Conservation (phyloP, 2,113 vertebrate species). For the Actinemys pallida region DNA sequence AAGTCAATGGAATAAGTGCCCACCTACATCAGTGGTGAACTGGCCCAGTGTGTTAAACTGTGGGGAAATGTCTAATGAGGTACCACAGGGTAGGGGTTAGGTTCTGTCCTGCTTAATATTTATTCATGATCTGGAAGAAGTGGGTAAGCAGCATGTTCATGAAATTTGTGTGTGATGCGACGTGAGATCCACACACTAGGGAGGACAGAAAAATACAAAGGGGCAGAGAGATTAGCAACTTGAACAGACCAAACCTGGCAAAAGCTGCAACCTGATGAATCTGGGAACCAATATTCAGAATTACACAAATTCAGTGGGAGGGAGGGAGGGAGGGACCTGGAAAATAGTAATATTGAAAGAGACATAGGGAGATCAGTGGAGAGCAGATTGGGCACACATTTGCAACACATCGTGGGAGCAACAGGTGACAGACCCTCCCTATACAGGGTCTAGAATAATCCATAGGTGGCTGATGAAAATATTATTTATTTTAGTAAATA, state of each 20-base stretch:
- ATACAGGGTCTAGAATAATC: background rate
- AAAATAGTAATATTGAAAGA: background rate
- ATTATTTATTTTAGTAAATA: too few species aligned
- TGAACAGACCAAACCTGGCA: background rate
- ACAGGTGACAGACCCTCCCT: background rate
- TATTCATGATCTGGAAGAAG: constrained; percentile 32
- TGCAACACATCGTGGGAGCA: background rate
- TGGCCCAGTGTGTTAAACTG: background rate
- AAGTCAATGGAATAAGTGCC: background rate
- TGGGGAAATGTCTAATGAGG: constrained; percentile 18
- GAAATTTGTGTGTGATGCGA: constrained; percentile 11
- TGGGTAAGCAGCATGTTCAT: background rate
- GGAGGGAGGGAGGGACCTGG: background rate
- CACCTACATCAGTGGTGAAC: background rate
- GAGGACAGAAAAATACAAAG: background rate
- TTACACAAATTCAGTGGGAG: background rate
- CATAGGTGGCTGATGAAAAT: too few species aligned
- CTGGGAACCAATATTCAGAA: background rate
- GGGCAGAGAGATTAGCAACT: background rate
- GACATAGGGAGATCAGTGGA: too few species aligned
- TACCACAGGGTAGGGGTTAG: background rate
- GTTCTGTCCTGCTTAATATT: background rate
- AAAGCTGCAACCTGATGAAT: background rate
- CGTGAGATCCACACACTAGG: background rate
- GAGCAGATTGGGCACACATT: too few species aligned